These are phyloP conservation scores for Peromyscus aztecus DNA, from an alignment of 2,797 vertebrate species.

Conservation along the genomic window DNA sequence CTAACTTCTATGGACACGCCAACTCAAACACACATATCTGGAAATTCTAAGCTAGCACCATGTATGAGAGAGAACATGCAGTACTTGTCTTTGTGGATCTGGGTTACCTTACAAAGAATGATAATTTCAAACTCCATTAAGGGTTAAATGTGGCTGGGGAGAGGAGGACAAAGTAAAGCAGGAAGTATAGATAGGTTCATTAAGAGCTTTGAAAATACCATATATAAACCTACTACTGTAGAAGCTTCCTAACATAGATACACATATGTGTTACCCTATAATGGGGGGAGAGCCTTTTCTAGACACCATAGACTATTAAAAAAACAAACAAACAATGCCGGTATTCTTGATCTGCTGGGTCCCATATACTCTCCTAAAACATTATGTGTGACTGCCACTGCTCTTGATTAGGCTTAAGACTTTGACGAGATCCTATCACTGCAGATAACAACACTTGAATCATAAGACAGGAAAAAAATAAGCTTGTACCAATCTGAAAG, in stretches of 20 bases:
- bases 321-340: neutral
- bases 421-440: neutral
- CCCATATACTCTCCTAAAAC: neutral
- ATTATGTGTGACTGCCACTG: neutral
- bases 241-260: neutral
- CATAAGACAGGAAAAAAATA: neutral
- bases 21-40: neutral
- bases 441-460: neutral
- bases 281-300: neutral
- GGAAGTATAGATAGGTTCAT: neutral
- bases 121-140: neutral
- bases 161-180: neutral
- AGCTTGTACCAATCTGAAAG: neutral
- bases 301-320: neutral
- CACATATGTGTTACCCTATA: neutral
- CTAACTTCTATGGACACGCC: neutral
- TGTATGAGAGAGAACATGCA: neutral
- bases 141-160: neutral
- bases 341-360: neutral
- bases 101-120: neutral
- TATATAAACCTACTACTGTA: neutral
- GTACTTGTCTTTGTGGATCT: neutral
- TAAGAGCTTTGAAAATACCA: neutral
- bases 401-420: neutral
- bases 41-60: neutral